phyloP scores from a whole-genome alignment of 2,797 vertebrate genomes.

The Danio jaintianensis region DNA sequence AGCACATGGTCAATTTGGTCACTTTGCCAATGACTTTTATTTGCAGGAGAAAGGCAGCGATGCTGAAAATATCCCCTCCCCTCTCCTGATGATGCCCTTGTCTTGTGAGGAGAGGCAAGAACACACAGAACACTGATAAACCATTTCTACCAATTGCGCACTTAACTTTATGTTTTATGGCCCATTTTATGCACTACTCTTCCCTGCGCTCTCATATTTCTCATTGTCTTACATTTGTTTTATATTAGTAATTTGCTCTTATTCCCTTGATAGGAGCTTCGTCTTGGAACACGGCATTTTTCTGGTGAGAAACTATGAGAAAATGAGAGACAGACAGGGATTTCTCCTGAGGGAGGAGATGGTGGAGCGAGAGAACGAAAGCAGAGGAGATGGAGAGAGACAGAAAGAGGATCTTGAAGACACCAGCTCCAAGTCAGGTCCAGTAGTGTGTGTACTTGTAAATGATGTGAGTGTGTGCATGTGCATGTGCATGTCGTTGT shows the following conservation, averaged over 20 bases:
- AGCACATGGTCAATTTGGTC: neutral
- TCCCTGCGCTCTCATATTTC: neutral
- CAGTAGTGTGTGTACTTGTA: slow-evolving; percentile 77
- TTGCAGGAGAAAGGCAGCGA: slow-evolving; percentile 58
- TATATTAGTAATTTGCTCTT: slow-evolving; percentile 59
- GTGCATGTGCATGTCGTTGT: slow-evolving; percentile 19
- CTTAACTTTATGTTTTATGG: slow-evolving; percentile 10
- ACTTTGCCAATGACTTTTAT: slow-evolving; percentile 13
- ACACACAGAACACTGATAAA: slow-evolving; percentile 2
- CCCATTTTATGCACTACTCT: neutral
- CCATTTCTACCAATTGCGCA: neutral
- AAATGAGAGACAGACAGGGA: slow-evolving; percentile 79
- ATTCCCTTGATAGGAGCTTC: slow-evolving; percentile 84
- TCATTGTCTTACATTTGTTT: neutral
- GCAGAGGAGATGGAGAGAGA: slow-evolving; percentile 13
- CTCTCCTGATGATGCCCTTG: slow-evolving; percentile 95
- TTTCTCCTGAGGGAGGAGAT: slow-evolving; percentile 57
- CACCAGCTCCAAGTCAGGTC: slow-evolving; percentile 94
- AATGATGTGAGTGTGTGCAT: slow-evolving; percentile 36
- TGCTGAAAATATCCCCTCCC: slow-evolving; percentile 76
- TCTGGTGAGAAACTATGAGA: slow-evolving; percentile 95
- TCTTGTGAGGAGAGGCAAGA: slow-evolving; percentile 88
- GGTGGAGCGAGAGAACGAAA: slow-evolving; percentile 63
- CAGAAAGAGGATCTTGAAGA: slow-evolving; percentile 85
- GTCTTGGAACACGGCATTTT: slow-evolving; percentile 93